These are phyloP conservation scores for Diabrotica virgifera DNA, from an alignment of 1,140 invertebrate genomes.

Conservation along the genomic window DNA sequence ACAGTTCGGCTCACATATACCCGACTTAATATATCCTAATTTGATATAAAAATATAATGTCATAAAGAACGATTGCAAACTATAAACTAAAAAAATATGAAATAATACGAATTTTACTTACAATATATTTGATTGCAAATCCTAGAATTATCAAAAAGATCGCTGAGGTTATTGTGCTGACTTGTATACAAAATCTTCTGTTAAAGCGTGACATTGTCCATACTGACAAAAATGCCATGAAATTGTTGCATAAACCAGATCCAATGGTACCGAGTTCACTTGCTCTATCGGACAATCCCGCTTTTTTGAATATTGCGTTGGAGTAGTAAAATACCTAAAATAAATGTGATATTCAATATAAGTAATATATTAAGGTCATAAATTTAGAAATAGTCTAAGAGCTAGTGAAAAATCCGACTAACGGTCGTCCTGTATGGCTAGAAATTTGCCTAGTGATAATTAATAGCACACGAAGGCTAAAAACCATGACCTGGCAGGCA, in stretches of 20 bases:
- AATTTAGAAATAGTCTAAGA: no score
- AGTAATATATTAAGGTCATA: no score
- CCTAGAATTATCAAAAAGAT: constrained; percentile 56
- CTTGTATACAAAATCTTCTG: constrained; percentile 57
- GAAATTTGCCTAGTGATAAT: no score
- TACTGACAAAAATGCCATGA: constrained; percentile 64
- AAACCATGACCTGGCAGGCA: no score
- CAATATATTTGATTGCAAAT: constrained; percentile 56
- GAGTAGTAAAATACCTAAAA: constrained; percentile 80
- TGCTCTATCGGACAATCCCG: constrained; percentile 55
- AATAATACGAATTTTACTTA: constrained; percentile 47
- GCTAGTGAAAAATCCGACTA: no score
- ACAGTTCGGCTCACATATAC: no score
- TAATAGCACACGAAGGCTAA: no score
- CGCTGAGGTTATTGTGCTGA: constrained; percentile 54
- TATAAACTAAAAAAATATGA: constrained; percentile 15
- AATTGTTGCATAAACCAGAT: constrained; percentile 67
- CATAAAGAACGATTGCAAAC: no score
- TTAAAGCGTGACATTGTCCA: constrained; percentile 57
- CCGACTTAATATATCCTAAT: no score
- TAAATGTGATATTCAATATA: not conserved
- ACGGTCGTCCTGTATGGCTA: no score
- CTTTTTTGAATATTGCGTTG: constrained; percentile 63
- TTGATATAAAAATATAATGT: no score
- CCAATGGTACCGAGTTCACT: constrained; percentile 70